Evolutionary conservation across 2,113 vertebrate genomes (phyloP).

Genomic region (Eudorcas thomsonii): DNA sequence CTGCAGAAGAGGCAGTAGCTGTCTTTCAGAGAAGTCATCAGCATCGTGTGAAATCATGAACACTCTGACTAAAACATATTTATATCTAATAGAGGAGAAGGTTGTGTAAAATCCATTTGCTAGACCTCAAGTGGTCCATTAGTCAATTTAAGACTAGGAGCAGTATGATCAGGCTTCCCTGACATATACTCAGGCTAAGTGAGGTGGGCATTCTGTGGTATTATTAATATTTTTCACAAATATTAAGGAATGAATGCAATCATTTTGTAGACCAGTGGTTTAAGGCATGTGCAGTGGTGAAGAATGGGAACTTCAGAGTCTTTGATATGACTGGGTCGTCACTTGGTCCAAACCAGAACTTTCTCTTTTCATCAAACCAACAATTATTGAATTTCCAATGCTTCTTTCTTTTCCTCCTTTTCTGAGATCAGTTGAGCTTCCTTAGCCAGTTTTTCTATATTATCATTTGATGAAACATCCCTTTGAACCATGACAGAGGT

Average conservation of each 20-base stretch:
- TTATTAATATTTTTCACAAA: background rate
- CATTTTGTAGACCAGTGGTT: background rate
- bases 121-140: background rate
- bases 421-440: background rate
- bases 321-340: background rate
- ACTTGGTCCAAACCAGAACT: background rate
- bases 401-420: background rate
- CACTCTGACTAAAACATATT: background rate
- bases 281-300: background rate
- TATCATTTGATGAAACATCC: background rate
- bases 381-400: background rate
- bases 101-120: background rate
- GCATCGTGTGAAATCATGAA: background rate
- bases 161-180: background rate
- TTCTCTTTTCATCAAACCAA: background rate
- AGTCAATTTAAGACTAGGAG: background rate
- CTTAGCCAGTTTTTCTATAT: background rate
- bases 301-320: background rate
- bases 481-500: background rate
- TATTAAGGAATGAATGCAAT: background rate
- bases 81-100: background rate
- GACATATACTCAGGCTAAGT: background rate
- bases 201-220: background rate
- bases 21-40: background rate
- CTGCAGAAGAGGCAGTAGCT: background rate